A percentile compares a stretch with the other conserved stretches of the same genome.
These are phyloP conservation scores for Hemicordylus capensis DNA, from an alignment of 2,113 vertebrate species.

Conservation along the genomic window DNA sequence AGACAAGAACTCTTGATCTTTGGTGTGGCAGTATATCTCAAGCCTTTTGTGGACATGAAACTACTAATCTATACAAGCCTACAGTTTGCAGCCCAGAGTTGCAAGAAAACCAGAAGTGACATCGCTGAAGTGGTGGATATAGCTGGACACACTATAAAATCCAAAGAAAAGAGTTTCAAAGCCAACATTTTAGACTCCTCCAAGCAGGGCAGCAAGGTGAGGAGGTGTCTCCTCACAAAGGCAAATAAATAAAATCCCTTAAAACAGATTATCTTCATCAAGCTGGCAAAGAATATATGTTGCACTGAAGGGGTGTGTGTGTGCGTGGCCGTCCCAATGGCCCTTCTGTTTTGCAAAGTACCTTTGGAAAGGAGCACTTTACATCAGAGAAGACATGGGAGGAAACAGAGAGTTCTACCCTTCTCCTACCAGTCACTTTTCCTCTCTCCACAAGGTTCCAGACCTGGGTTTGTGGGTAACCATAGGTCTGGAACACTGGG, in stretches of 20 bases:
- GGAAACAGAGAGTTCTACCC: no score
- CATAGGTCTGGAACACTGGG: neutral
- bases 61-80: neutral
- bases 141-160: neutral
- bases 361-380: neutral
- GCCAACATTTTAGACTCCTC: neutral
- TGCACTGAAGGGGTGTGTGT: no score
- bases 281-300: neutral
- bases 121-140: neutral
- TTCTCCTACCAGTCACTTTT: neutral
- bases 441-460: neutral
- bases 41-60: neutral
- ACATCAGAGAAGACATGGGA: neutral
- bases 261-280: neutral
- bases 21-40: neutral
- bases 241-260: neutral
- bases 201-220: neutral
- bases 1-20: neutral
- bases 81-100: neutral
- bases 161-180: neutral
- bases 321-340: neutral
- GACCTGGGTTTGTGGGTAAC: neutral
- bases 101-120: neutral
- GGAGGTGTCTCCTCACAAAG: neutral
- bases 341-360: neutral